phyloP scores from a whole-genome alignment of 1,140 invertebrate genomes.

The Pentalonia nigronervosa region DNA sequence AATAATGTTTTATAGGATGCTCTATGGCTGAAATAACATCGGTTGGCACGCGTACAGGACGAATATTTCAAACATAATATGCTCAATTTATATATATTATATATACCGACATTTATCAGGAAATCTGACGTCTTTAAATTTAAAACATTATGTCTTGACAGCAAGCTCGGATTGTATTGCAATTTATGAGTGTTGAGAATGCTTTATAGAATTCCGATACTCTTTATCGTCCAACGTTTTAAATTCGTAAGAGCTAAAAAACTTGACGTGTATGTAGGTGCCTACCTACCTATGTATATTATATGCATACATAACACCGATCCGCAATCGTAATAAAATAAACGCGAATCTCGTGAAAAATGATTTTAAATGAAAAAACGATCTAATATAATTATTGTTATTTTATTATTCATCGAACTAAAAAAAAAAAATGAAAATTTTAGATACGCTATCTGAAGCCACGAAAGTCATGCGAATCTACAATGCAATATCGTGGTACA shows the following conservation, averaged over 20 bases:
- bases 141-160: constrained; percentile 16
- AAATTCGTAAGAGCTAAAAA: not conserved
- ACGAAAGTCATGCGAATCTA: not conserved
- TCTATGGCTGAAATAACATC: not conserved
- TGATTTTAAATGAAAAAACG: not conserved
- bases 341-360: not conserved
- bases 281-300: not conserved
- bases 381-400: too few relatives aligned
- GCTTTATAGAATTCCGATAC: constrained; percentile 40
- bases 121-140: not conserved
- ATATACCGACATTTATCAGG: constrained; percentile 24
- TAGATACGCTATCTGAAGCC: not conserved
- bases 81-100: constrained; percentile 19
- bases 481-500: not conserved
- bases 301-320: not conserved
- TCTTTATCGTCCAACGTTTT: not conserved
- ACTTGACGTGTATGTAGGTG: not conserved
- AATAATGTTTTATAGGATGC: not conserved
- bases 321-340: not conserved
- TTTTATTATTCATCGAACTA: not conserved
- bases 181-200: constrained; percentile 6
- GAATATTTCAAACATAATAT: constrained; percentile 14
- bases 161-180: not conserved
- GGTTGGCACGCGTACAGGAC: constrained; percentile 29
- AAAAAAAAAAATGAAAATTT: not conserved